These are phyloP conservation scores for Thereuonema tuberculata DNA, from an alignment of 1,140 invertebrate genomes.

Conservation along the genomic window DNA sequence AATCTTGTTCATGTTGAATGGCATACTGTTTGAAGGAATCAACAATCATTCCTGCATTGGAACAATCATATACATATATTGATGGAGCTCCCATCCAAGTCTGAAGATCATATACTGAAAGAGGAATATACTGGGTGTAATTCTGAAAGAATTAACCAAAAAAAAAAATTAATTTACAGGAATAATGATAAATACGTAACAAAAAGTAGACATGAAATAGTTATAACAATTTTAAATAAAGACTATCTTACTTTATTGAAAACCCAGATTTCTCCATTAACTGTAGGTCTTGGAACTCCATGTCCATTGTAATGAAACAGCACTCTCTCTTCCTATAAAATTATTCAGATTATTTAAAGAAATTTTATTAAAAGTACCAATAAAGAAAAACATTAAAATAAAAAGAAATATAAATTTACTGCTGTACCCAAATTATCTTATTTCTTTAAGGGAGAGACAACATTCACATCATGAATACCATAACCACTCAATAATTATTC, in stretches of 20 bases:
- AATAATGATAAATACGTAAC: slow-evolving; percentile 7
- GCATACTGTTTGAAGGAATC: slow-evolving; percentile 86
- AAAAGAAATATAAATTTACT: too few relatives aligned
- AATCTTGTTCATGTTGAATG: slow-evolving; percentile 76
- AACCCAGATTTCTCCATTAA: slow-evolving; percentile 99
- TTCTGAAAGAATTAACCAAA: slow-evolving; percentile 52
- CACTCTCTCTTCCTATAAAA: slow-evolving; percentile 71
- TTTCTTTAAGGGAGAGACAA: too few relatives aligned
- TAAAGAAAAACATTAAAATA: not conserved
- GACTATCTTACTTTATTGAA: slow-evolving; percentile 70
- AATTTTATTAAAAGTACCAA: not conserved
- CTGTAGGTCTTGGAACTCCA: slow-evolving; percentile 94
- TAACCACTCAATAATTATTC: too few relatives aligned
- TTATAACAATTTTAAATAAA: not conserved
- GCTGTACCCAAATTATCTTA: too few relatives aligned
- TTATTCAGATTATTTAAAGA: slow-evolving; percentile 11
- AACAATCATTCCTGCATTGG: slow-evolving; percentile 92
- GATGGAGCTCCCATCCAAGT: slow-evolving; percentile 98
- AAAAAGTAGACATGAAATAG: too few relatives aligned
- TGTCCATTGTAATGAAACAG: slow-evolving; percentile 99
- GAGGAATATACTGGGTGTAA: slow-evolving; percentile 97
- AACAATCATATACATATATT: slow-evolving; percentile 98
- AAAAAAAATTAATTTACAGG: too few relatives aligned
- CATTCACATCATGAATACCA: too few relatives aligned
- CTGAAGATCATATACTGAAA: slow-evolving; percentile 96